Evolutionary conservation across 1,140 invertebrate species (phyloP).

Genomic region (Drosophila pandora): DNA sequence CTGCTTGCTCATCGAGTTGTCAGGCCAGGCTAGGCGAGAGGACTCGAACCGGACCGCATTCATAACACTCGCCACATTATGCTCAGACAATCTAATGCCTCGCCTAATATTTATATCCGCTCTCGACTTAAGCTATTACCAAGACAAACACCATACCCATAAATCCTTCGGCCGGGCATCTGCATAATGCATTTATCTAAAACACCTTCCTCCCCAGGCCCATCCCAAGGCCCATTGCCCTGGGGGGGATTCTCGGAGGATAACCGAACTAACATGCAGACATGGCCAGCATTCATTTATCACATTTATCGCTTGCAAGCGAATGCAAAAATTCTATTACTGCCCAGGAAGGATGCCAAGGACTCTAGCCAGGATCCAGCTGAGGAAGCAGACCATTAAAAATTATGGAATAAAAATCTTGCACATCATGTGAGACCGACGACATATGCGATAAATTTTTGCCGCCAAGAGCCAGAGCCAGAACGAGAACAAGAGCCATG

Average conservation of each 20-base stretch:
- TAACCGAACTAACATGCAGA: slow-evolving; percentile 31
- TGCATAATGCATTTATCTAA: slow-evolving; percentile 62
- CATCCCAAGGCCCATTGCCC: neutral
- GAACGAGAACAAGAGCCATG: neutral
- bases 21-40: neutral
- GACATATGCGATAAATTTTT: slow-evolving; percentile 81
- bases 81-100: slow-evolving; percentile 59
- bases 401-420: slow-evolving; percentile 69
- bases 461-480: slow-evolving; percentile 37
- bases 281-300: slow-evolving; percentile 69
- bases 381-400: slow-evolving; percentile 77
- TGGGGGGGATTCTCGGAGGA: neutral
- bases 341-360: slow-evolving; percentile 30
- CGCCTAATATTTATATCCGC: slow-evolving; percentile 70
- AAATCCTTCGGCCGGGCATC: slow-evolving; percentile 65
- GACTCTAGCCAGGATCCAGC: slow-evolving; percentile 24
- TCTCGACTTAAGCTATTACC: slow-evolving; percentile 71
- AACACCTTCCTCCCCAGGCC: neutral
- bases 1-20: slow-evolving; percentile 45
- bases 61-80: slow-evolving; percentile 43
- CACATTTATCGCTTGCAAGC: slow-evolving; percentile 75
- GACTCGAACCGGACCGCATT: slow-evolving; percentile 27
- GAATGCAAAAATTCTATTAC: slow-evolving; percentile 79
- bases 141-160: slow-evolving; percentile 66
- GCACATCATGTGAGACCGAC: slow-evolving; percentile 78